phyloP scores from a whole-genome alignment of 2,797 vertebrate genomes.

The Eleutherodactylus coqui region DNA sequence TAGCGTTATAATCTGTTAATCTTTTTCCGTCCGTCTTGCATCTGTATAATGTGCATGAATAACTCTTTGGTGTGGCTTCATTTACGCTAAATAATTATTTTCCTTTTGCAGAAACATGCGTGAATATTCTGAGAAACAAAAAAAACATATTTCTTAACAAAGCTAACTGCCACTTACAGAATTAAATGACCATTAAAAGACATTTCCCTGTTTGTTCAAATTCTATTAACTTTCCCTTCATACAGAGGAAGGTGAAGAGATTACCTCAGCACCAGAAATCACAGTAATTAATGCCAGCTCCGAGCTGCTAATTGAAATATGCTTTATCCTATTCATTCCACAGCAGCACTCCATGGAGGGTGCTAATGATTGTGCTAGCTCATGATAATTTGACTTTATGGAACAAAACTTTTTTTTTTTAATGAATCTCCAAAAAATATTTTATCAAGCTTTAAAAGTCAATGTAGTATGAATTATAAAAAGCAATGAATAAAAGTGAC shows the following conservation, averaged over 20 bases:
- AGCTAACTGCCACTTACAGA: conserved; percentile 54
- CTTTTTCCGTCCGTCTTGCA: not conserved
- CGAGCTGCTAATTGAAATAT: conserved; percentile 13
- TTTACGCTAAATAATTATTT: not conserved
- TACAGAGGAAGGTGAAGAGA: conserved; percentile 24
- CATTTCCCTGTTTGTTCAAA: conserved; percentile 49
- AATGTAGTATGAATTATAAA: conserved; percentile 33
- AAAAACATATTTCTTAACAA: conserved; percentile 55
- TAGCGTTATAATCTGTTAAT: not conserved
- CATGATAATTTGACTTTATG: conserved; percentile 51
- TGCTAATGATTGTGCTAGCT: conserved; percentile 30
- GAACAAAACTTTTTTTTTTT: conserved; percentile 49
- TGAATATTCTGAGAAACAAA: not conserved
- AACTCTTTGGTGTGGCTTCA: not conserved
- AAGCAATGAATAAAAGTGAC: conserved; percentile 17
- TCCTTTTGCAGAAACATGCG: not conserved
- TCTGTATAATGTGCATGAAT: not conserved
- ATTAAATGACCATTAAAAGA: conserved; percentile 44
- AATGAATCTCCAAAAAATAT: conserved; percentile 26
- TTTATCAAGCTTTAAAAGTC: conserved; percentile 25
- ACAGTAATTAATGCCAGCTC: conserved; percentile 41
- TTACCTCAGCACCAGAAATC: conserved; percentile 34
- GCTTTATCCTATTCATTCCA: conserved; percentile 52
- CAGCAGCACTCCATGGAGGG: not conserved
- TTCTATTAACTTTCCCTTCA: conserved; percentile 57